Base-by-base conservation (phyloP, 23 tunicate genomes). In the Corella eumyota region DNA sequence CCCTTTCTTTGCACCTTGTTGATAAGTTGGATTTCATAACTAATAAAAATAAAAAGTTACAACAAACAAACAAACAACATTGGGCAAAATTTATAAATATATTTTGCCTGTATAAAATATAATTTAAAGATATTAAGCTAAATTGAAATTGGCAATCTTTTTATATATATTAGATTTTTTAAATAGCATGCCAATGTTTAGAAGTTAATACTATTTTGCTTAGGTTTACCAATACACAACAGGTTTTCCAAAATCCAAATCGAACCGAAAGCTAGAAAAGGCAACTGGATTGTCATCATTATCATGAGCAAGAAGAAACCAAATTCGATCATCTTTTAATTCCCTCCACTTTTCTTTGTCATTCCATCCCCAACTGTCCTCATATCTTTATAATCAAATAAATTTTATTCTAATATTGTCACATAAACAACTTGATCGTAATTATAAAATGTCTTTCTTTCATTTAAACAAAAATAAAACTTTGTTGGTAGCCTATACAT, bases 331-430 rank as follows among this genome's bases (percentile, higher is more conserved):
- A 15, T 86, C 85, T 0, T 33, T 37, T 44, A 86, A n/a, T 36
- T 86, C 95, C 22, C 77, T 78, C 60, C 61, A 25, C 49, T 86
- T 86, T 29, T 77, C 85, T 60, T 72, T 77, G 64, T 86, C 95
- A 27, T 44, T 71, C 95, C 95, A 86, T 35, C 95, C 95, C 95
- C 95, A 86, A 36, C 73, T 68, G 6, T 44, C 63, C 29, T 64
- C 78, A 70, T 84, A 84, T 25, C 78, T 84, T 3, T n/a, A n/a
- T n/a, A n/a, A n/a, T n/a, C 25, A 21, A 11, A 9, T 9, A 45
- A 44, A 45, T 11, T 21, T 17, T 22, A 11, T 17, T n/a, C 17
- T 22, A 25, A 22, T 64, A 0, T 29, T n/a, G 25, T 29, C 17
- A 30, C 19, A 15, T 0, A 11, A 19, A 54, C 22, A 15, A 7